Conservation (phyloP, 35 echinoderm and acorn worm genomes). For the Amphiura filiformis region DNA sequence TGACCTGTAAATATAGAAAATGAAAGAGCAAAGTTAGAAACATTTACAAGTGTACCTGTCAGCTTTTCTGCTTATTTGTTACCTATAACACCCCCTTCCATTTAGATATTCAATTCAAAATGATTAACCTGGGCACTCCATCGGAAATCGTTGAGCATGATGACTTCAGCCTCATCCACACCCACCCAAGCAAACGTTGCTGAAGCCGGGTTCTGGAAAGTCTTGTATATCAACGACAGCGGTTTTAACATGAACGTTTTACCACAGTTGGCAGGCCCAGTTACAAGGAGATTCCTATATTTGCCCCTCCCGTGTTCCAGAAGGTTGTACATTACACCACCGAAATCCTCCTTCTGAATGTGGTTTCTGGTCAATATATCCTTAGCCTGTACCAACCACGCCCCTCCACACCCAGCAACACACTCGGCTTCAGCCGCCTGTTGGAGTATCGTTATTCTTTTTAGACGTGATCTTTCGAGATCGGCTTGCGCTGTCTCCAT, state of each 20-base stretch:
- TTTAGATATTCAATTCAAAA: background rate
- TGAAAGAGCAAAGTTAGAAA: background rate
- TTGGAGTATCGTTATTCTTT: too few species aligned
- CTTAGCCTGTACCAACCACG: background rate
- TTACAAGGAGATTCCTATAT: too few species aligned
- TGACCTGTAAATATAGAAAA: slow-evolving; percentile 20
- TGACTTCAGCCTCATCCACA: slow-evolving; percentile 4
- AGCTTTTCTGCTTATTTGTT: background rate
- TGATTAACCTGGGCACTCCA: background rate
- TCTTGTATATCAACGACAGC: too few species aligned
- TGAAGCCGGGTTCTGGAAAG: slow-evolving; percentile 26
- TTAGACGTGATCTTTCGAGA: too few species aligned
- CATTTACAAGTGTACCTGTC: background rate
- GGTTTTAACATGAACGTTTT: too few species aligned
- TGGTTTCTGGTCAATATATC: background rate
- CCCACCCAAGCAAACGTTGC: too few species aligned
- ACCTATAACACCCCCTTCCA: background rate
- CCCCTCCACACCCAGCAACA: background rate
- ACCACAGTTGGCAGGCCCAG: too few species aligned
- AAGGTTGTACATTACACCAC: background rate
- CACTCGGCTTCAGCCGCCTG: too few species aligned
- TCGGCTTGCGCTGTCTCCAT: too few species aligned
- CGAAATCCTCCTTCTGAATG: background rate
- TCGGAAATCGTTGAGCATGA: slow-evolving; percentile 29
- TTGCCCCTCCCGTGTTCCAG: slow-evolving; percentile 10